Evolutionary conservation across 2,113 vertebrate genomes (phyloP).

Genomic region (Pseudonaja textilis): DNA sequence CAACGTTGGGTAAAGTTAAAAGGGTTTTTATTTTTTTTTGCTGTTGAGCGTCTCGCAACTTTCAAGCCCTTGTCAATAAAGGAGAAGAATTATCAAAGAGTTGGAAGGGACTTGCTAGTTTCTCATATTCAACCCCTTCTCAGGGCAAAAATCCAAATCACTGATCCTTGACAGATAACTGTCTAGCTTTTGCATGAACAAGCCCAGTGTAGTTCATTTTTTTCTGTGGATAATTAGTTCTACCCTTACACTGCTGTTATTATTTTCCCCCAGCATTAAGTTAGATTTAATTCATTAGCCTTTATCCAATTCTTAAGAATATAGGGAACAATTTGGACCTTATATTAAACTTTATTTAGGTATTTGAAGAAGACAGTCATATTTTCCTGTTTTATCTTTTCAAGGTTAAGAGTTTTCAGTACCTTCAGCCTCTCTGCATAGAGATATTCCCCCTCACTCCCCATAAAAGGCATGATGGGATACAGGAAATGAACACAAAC

Average conservation of each 20-base stretch:
- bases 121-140: background rate
- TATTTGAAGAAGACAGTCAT: background rate
- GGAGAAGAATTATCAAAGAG: background rate
- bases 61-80: background rate
- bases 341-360: background rate
- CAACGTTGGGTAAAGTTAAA: background rate
- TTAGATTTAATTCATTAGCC: background rate
- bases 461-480: background rate
- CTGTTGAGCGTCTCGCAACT: background rate
- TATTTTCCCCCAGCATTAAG: background rate
- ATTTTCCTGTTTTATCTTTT: background rate
- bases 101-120: background rate
- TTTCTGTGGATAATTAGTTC: background rate
- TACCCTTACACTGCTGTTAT: background rate
- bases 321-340: background rate
- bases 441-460: background rate
- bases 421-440: background rate
- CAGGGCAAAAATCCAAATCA: background rate
- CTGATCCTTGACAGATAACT: background rate
- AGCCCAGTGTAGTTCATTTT: background rate
- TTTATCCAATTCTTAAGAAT: background rate
- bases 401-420: background rate
- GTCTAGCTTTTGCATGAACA: background rate
- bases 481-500: background rate
- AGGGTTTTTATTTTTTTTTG: background rate